A percentile compares a stretch with the other conserved stretches of the same genome.
phyloP scores from a whole-genome alignment of 2,113 vertebrate genomes.

The Indicator maculatus region DNA sequence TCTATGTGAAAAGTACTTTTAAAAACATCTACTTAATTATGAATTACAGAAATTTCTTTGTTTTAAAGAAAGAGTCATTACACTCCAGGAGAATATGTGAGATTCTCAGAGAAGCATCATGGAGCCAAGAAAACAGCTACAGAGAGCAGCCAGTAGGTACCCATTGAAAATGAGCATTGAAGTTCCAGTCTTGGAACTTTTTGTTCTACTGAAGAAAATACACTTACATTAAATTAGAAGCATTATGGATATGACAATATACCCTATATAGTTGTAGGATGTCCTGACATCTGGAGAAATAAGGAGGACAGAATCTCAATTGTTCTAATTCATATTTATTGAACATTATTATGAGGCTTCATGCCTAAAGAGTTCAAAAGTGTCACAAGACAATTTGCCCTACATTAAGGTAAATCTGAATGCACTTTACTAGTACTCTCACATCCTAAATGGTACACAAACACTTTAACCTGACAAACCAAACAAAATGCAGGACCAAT shows the following conservation, averaged over 20 bases:
- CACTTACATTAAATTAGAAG: background rate
- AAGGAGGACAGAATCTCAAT: background rate
- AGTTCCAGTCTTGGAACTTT: background rate
- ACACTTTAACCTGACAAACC: background rate
- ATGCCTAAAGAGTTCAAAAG: background rate
- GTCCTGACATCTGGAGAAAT: background rate
- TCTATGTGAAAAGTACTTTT: background rate
- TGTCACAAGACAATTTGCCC: background rate
- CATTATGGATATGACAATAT: background rate
- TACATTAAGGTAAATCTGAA: background rate
- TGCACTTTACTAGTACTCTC: background rate
- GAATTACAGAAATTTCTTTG: background rate
- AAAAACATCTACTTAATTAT: background rate
- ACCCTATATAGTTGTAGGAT: background rate
- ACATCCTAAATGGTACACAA: background rate
- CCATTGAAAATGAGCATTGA: rapidly evolving
- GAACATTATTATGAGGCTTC: background rate
- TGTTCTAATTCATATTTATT: background rate
- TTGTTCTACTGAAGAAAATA: background rate
- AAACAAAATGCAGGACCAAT: background rate
- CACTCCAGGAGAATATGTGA: background rate
- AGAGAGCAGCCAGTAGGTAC: background rate
- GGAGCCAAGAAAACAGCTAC: background rate
- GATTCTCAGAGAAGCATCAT: background rate
- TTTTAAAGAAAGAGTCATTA: rapidly evolving